Percentiles rank a stretch among this genome's conserved stretches.
These are phyloP conservation scores for Philypnodon macrostomus DNA, from an alignment of 2,797 vertebrate genomes.

Conservation along the genomic window DNA sequence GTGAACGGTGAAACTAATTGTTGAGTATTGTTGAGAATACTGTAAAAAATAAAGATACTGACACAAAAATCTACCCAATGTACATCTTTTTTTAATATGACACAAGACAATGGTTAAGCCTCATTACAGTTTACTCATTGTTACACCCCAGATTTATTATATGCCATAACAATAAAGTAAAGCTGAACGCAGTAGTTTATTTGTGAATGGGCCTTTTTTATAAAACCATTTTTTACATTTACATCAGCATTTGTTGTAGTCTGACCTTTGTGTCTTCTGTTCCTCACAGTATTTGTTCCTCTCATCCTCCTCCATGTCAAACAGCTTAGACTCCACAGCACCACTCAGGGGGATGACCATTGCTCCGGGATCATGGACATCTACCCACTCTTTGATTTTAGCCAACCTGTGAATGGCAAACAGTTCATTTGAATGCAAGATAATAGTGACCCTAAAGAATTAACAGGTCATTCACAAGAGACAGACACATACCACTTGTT, in stretches of 20 bases:
- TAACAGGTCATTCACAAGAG: neutral
- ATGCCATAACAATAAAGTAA: no score
- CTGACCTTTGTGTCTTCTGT: constrained; percentile 96
- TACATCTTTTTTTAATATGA: no score
- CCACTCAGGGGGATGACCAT: constrained; percentile 97
- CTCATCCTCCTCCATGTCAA: constrained; percentile 95
- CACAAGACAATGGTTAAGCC: no score
- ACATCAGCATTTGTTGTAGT: neutral
- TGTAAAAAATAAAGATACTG: no score
- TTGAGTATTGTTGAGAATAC: neutral
- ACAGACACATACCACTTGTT: constrained; percentile 90
- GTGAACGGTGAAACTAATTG: neutral
- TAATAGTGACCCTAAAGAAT: neutral
- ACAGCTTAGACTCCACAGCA: constrained; percentile 89
- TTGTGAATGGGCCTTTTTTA: no score
- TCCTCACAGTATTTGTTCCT: constrained; percentile 93
- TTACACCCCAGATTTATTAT: no score
- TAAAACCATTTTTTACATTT: neutral
- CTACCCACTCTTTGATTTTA: constrained; percentile 99
- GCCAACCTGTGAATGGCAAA: constrained; percentile 91
- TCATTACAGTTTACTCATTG: no score
- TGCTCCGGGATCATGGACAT: constrained; percentile 91
- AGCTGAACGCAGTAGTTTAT: no score
- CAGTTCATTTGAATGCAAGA: constrained; percentile 26
- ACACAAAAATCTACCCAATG: no score